phyloP scores from a whole-genome alignment of 2,113 vertebrate genomes.

The Lophochroa leadbeateri region DNA sequence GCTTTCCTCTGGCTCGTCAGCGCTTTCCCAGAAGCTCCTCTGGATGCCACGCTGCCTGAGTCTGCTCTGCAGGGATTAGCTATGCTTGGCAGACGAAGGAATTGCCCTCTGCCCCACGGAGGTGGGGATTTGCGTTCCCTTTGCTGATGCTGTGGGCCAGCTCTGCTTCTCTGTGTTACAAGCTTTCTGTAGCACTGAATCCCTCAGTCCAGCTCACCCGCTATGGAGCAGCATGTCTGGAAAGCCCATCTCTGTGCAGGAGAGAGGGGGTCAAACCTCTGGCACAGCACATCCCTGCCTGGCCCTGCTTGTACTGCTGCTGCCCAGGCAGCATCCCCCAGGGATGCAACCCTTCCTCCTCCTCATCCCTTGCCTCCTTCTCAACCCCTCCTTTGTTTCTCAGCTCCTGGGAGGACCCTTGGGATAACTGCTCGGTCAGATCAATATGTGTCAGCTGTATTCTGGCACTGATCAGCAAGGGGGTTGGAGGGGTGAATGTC shows the following conservation, averaged over 20 bases:
- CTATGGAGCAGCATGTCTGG: not conserved
- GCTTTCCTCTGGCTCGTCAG: not conserved
- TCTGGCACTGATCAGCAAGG: accelerated
- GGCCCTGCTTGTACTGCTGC: not conserved
- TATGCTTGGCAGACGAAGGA: not conserved
- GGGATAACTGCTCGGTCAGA: not conserved
- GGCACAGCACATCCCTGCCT: not conserved
- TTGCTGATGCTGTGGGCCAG: not conserved
- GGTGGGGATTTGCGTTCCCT: not conserved
- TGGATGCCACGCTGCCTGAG: not conserved
- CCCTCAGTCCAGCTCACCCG: not conserved
- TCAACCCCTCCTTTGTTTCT: not conserved
- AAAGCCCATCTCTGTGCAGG: not conserved
- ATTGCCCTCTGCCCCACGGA: accelerated
- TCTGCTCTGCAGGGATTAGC: not conserved
- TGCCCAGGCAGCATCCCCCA: not conserved
- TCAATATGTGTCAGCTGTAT: not conserved
- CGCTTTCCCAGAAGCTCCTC: not conserved
- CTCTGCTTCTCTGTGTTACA: not conserved
- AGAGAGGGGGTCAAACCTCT: not conserved
- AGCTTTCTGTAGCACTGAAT: not conserved
- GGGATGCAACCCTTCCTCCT: not conserved
- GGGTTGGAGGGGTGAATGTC: too few relatives aligned
- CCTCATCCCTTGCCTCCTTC: not conserved
- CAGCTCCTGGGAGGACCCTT: not conserved